phyloP scores from a whole-genome alignment of 2,888 invertebrate species.

The Cristatella mucedo region DNA sequence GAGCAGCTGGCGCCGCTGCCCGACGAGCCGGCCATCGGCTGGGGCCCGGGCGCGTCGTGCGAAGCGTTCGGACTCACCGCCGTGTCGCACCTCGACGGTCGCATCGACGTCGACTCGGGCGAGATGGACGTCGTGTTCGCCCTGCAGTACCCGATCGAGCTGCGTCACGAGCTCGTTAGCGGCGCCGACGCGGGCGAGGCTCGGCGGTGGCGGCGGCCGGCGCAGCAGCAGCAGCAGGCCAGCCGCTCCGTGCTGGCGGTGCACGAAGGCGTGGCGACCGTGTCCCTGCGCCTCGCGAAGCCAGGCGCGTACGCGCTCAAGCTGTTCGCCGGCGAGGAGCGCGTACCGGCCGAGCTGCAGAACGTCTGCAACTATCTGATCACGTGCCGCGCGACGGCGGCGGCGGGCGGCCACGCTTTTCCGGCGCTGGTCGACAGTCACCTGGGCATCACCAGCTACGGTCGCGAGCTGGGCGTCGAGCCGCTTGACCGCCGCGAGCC shows the following conservation, averaged over 20 bases:
- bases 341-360: slow-evolving; percentile 21
- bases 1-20: slow-evolving; percentile 25
- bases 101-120: slow-evolving; percentile 25
- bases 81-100: slow-evolving; percentile 23
- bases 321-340: slow-evolving; percentile 25
- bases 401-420: too few relatives aligned
- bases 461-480: too few relatives aligned
- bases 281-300: slow-evolving; percentile 26
- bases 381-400: too few relatives aligned
- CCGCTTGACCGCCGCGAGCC: too few relatives aligned
- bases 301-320: slow-evolving; percentile 28
- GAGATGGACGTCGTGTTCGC: slow-evolving; percentile 24
- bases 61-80: slow-evolving; percentile 24
- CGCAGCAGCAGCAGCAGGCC: not conserved
- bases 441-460: too few relatives aligned
- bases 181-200: not conserved
- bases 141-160: not conserved
- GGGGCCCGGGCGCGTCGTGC: slow-evolving; percentile 27
- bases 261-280: slow-evolving; percentile 22
- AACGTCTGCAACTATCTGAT: slow-evolving; percentile 34
- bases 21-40: slow-evolving; percentile 29
- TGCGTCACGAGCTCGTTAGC: not conserved
- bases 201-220: slow-evolving; percentile 4
- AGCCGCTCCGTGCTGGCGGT: slow-evolving; percentile 7
- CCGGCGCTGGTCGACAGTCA: too few relatives aligned